Evolutionary conservation across 2,888 invertebrate genomes (phyloP).

Genomic region (Pristionchus japonicus): DNA sequence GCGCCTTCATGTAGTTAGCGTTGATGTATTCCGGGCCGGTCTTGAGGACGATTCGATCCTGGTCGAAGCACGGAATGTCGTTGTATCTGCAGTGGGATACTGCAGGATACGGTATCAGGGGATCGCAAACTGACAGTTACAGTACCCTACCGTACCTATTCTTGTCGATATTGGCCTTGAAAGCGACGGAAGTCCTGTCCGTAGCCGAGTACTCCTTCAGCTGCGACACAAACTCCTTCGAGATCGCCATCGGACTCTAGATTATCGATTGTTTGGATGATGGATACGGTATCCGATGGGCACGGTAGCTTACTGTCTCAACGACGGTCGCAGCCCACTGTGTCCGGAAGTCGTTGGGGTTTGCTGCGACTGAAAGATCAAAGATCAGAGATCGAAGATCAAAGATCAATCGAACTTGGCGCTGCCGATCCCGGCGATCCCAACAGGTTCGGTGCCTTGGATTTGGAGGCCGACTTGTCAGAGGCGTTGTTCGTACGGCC

Average conservation of each 20-base stretch:
- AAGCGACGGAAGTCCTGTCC: not conserved
- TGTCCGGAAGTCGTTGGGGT: not conserved
- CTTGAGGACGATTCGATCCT: not conserved
- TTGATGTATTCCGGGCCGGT: conserved; percentile 57
- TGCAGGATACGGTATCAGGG: not conserved
- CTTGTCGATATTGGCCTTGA: not conserved
- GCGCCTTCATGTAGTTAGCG: conserved; percentile 58
- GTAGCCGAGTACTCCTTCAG: not conserved
- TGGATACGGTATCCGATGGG: not conserved
- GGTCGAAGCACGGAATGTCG: conserved; percentile 29
- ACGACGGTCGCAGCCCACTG: not conserved
- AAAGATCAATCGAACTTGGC: not conserved
- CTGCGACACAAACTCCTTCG: not conserved
- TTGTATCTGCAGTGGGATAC: not conserved
- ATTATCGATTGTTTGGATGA: not conserved
- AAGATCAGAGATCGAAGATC: conserved; percentile 7
- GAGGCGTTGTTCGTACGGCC: not conserved
- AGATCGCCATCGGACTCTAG: not conserved
- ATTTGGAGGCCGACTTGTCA: not conserved
- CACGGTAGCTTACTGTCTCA: not conserved
- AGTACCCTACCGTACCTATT: conserved; percentile 18
- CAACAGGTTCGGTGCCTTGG: not conserved
- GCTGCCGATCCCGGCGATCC: not conserved
- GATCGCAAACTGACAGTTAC: not conserved
- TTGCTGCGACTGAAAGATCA: not conserved